Evolutionary conservation across 2,113 vertebrate genomes (phyloP).

Genomic region (Ochotona princeps): DNA sequence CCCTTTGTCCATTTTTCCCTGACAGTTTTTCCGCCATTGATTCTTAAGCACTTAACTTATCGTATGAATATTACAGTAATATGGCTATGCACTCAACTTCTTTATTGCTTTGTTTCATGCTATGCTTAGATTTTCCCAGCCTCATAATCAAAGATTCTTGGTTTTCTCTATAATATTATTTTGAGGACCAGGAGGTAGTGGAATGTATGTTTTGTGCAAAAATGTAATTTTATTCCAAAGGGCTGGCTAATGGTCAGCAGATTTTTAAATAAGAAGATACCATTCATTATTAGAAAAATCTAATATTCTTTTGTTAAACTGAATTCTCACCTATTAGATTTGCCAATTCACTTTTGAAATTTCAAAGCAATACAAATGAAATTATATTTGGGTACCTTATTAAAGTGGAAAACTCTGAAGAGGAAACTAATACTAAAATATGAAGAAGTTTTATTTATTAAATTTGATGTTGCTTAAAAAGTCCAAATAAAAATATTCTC

Average conservation of each 20-base stretch:
- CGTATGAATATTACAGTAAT: neutral
- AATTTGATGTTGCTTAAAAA: constrained; percentile 8
- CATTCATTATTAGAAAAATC: constrained; percentile 46
- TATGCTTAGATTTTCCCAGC: neutral
- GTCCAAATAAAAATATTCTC: constrained; percentile 27
- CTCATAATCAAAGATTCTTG: neutral
- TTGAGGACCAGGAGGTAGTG: neutral
- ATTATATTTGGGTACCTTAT: neutral
- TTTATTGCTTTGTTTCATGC: neutral
- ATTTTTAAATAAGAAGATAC: constrained; percentile 48
- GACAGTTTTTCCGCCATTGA: neutral
- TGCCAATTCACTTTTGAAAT: constrained; percentile 52
- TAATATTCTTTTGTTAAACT: constrained; percentile 37
- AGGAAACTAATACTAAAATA: constrained; percentile 44
- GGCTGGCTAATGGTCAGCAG: neutral
- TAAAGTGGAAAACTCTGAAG: constrained; percentile 7
- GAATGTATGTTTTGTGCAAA: neutral
- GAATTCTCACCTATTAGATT: neutral
- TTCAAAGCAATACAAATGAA: constrained; percentile 43
- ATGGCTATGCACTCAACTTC: neutral
- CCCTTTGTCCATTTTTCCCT: neutral
- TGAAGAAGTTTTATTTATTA: constrained; percentile 2
- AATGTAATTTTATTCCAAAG: constrained; percentile 17
- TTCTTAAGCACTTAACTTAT: constrained; percentile 14
- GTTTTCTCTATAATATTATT: neutral